A percentile compares a stretch with the other conserved stretches of the same genome.
Conservation (phyloP, 2,113 vertebrate species). For the Promerops cafer region DNA sequence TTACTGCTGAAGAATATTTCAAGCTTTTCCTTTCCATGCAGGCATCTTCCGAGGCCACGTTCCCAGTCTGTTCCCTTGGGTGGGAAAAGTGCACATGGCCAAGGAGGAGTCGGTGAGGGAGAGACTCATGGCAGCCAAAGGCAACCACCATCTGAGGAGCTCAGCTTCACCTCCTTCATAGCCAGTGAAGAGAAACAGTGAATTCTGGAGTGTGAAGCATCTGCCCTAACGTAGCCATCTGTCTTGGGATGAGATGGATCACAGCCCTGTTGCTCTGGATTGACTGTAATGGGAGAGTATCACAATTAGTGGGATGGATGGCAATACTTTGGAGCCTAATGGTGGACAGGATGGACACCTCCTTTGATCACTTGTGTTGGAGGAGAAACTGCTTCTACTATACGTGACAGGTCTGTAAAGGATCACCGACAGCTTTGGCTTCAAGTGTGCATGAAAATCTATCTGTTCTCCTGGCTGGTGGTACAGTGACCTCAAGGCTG, state of each 20-base stretch:
- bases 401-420: neutral
- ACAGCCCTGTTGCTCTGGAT: neutral
- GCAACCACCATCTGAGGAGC: neutral
- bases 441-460: neutral
- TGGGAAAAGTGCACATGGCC: neutral
- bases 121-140: neutral
- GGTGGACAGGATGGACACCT: neutral
- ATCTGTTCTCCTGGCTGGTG: neutral
- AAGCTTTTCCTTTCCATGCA: neutral
- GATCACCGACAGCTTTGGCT: neutral
- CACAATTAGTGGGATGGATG: neutral
- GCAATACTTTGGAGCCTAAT: neutral
- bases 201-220: neutral
- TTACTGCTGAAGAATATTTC: neutral
- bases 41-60: fast-evolving
- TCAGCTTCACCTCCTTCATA: neutral
- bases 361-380: neutral
- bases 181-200: neutral
- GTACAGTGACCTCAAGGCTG: neutral
- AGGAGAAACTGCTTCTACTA: neutral
- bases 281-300: neutral
- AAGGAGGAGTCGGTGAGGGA: neutral
- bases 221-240: neutral
- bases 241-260: neutral
- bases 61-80: neutral